These are phyloP conservation scores for Heteropelma amictum DNA, from an alignment of 2,888 invertebrate species.

Conservation along the genomic window DNA sequence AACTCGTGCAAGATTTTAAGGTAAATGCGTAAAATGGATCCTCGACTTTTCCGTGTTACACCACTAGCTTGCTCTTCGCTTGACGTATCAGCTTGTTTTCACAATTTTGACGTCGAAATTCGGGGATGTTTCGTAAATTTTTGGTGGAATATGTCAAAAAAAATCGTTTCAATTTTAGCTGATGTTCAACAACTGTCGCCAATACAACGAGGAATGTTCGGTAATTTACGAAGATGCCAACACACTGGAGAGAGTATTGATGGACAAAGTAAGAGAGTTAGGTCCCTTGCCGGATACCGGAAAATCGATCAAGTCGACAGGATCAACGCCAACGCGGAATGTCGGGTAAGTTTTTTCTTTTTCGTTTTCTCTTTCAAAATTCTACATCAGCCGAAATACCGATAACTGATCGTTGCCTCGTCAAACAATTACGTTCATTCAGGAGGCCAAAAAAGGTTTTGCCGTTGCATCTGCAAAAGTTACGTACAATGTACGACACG, in stretches of 20 bases:
- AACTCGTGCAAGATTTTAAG: conserved; percentile 82
- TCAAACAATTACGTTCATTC: too few relatives aligned
- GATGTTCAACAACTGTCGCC: conserved; percentile 99
- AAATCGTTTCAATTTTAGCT: conserved; percentile 77
- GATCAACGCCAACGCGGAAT: conserved; percentile 73
- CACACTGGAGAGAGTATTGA: conserved; percentile 89
- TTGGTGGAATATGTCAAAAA: too few relatives aligned
- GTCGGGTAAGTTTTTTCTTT: conserved; percentile 73
- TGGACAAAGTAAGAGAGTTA: conserved; percentile 89
- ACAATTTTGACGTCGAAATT: not conserved
- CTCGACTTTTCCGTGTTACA: too few relatives aligned
- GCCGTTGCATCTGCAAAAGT: conserved; percentile 83
- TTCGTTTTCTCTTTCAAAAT: not conserved
- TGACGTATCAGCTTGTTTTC: too few relatives aligned
- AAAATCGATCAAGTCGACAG: conserved; percentile 67
- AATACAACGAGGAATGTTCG: conserved; percentile 97
- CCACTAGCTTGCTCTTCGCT: too few relatives aligned
- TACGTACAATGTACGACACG: conserved; percentile 92
- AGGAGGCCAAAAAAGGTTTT: conserved; percentile 75
- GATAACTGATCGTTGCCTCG: too few relatives aligned
- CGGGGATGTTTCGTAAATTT: not conserved
- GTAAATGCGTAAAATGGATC: conserved; percentile 69
- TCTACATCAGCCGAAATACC: too few relatives aligned
- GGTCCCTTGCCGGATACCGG: conserved; percentile 80
- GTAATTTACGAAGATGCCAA: conserved; percentile 97